phyloP scores from a whole-genome alignment of 2,113 vertebrate genomes.

The Peromyscus maniculatus region DNA sequence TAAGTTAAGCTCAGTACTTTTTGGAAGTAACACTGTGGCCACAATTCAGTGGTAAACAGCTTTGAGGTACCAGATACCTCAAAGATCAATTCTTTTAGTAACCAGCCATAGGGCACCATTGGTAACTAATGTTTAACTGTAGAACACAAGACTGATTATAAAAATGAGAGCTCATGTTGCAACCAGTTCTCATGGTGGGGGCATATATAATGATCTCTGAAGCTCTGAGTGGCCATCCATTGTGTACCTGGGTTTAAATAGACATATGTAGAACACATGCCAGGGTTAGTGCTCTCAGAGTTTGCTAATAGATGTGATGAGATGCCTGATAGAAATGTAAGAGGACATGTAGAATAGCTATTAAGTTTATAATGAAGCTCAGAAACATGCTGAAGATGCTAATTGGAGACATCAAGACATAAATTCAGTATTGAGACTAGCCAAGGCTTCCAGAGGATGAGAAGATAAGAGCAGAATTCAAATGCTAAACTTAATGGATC shows the following conservation, averaged over 20 bases:
- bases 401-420: not conserved
- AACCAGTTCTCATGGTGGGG: not conserved
- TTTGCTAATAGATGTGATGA: not conserved
- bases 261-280: not conserved
- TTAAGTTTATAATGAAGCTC: not conserved
- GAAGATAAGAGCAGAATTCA: not conserved
- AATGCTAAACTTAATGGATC: not conserved
- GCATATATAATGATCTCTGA: not conserved
- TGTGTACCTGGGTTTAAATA: not conserved
- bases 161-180: not conserved
- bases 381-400: not conserved
- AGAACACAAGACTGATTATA: not conserved
- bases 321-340: not conserved
- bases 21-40: constrained; percentile 25
- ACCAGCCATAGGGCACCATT: not conserved
- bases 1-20: not conserved
- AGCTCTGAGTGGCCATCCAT: not conserved
- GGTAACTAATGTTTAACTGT: constrained; percentile 6
- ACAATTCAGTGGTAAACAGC: constrained; percentile 54
- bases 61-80: constrained; percentile 26
- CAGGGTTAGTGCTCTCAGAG: not conserved
- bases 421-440: not conserved
- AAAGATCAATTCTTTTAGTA: constrained; percentile 58
- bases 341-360: not conserved
- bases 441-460: not conserved